Base-by-base conservation (phyloP, 1,140 invertebrate genomes). In the Pachypsylla venusta region DNA sequence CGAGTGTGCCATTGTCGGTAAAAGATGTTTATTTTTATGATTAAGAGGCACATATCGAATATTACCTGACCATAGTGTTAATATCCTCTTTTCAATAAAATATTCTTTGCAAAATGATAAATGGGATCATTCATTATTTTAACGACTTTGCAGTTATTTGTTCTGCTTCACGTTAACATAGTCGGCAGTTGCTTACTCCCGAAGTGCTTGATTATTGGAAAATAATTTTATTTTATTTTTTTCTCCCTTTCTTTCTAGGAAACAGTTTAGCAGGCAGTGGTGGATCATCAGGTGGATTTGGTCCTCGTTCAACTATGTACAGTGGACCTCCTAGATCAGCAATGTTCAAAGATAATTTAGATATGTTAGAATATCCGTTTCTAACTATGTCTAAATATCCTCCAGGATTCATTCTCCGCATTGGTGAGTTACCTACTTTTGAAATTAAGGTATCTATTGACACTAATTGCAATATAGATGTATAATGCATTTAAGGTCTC, bases 291-390 rank as follows among this genome's bases (percentile, higher is more conserved):
- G 67, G 69, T 16, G 20, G 58, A 19, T 59, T 58, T 16, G 60
- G 60, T 35, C 28, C 28, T 61, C 65, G 68, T 56, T 64, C 73
- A 59, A 64, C 68, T 14, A 16, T 73, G 60, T 71, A 60, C 53
- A 24, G 57, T 13, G 22, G 53, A 16, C 57, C 64, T 54, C 56
- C 60, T 14, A 60, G 62, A n/a, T 60, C 79, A 54, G 75, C 78
- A 1, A 79, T 82, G 75, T 81, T 82, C 69, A 79, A 81, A 63
- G 82, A 84, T 57, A 79, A 79, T 54, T 71, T 86, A 62, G 87
- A 90, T 65, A 84, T 90, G 79, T 70, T 92, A 64, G 93, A 97
- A 70, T 98, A 94, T 73, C 94, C 94, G 0, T 97, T 98, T 68
- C 78, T 98, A 14, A 97, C 93, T 0, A 86, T 97, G 80, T 81